Conservation (phyloP, 1,140 invertebrate species). For the Sitodiplosis mosellana region DNA sequence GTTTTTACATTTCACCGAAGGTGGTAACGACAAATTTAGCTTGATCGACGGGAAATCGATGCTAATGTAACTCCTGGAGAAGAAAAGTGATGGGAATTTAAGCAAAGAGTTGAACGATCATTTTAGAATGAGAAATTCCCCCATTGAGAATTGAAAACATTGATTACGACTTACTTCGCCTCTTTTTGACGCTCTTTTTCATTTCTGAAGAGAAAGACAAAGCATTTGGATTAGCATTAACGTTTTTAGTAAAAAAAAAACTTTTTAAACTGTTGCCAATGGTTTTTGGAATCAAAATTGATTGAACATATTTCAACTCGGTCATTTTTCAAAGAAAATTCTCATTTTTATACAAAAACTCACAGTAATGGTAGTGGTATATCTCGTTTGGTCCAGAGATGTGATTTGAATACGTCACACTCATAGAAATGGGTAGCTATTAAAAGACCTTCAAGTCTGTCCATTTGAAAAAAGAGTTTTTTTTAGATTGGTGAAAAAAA, state of each 20-base stretch:
- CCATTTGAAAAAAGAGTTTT: neutral
- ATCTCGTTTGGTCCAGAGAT: slow-evolving; percentile 22
- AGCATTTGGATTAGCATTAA: no score
- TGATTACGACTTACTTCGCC: neutral
- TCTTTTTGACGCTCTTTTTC: neutral
- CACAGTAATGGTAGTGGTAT: slow-evolving; percentile 23
- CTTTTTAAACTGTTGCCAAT: no score
- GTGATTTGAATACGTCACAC: slow-evolving; percentile 21
- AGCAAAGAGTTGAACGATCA: neutral
- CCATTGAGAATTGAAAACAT: neutral
- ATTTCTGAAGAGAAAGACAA: neutral
- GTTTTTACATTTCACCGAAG: slow-evolving; percentile 29
- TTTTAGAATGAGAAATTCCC: neutral
- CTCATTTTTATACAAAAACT: slow-evolving; percentile 1
- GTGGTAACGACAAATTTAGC: slow-evolving; percentile 34
- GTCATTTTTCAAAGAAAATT: neutral
- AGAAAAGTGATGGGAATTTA: neutral
- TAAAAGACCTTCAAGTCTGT: slow-evolving; percentile 18
- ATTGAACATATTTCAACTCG: neutral
- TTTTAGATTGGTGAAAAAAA: neutral
- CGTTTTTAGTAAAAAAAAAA: no score
- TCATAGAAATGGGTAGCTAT: slow-evolving; percentile 20
- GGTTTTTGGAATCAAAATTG: neutral
- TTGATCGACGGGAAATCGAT: slow-evolving; percentile 35
- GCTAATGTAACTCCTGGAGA: slow-evolving; percentile 22